Conservation (phyloP, 2,113 vertebrate genomes). For the Misgurnus mizolepis region DNA sequence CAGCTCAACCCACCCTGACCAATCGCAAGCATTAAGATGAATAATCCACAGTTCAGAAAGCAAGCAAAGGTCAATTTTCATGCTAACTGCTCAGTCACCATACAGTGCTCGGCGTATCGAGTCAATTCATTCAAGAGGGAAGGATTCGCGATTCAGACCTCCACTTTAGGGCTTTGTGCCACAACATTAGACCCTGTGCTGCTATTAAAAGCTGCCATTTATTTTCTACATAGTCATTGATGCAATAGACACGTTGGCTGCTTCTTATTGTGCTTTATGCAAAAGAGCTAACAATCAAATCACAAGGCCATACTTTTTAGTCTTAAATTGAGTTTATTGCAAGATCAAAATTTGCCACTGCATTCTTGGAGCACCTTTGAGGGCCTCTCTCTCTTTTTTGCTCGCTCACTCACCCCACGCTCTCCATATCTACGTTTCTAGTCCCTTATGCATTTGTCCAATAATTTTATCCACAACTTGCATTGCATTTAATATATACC, state of each 20-base stretch:
- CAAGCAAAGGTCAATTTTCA: constrained; percentile 75
- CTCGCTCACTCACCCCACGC: not conserved
- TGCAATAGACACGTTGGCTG: constrained; percentile 39
- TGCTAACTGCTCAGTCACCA: constrained; percentile 67
- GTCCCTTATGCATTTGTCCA: no score
- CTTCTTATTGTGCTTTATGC: constrained; percentile 24
- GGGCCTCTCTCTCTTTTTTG: constrained; percentile 14
- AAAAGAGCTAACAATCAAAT: not conserved
- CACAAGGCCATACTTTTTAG: not conserved
- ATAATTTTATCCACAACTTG: no score
- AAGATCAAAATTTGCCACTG: constrained; percentile 17
- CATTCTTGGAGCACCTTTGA: constrained; percentile 22
- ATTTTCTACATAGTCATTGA: constrained; percentile 32
- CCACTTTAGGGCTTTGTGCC: constrained; percentile 39
- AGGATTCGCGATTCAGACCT: constrained; percentile 45
- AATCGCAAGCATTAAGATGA: constrained; percentile 67
- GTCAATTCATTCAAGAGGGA: constrained; percentile 65
- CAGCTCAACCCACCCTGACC: constrained; percentile 59
- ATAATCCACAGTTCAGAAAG: constrained; percentile 73
- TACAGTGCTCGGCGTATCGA: constrained; percentile 58
- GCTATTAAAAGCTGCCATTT: constrained; percentile 56
- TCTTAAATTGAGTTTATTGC: constrained; percentile 21
- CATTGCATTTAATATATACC: no score
- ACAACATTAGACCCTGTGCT: constrained; percentile 48
- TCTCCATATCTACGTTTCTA: not conserved